Base-by-base conservation (phyloP, 2,113 vertebrate genomes). In the Muscicapa adusta region DNA sequence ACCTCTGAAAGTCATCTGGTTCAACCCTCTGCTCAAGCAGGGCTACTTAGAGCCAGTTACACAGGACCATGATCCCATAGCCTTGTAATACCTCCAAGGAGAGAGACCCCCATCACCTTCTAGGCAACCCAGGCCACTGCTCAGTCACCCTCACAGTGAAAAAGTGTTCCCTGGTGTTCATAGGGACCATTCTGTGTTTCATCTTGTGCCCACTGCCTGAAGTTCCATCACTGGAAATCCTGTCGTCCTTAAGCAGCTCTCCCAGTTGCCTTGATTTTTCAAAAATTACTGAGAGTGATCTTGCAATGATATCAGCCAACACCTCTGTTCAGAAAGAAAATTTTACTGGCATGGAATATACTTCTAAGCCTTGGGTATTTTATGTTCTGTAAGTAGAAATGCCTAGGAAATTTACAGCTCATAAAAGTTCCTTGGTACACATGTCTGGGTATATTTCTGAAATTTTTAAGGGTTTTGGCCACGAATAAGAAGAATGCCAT, bases 121-220 rank as follows among this genome's bases (percentile, higher is more conserved):
- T 36, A 16, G 45, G 36, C 19, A 83, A n/a, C 5, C 8, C 22
- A 1, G 66, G 16, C 34, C 22, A 29, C 14, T 38, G 17, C 13
- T 51, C 0, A 0, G 22, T 58, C 43, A 51, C 3, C 17, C 4
- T 63, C 40, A 33, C 14, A 26, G 12, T 43, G n/a, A 34, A 61
- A 42, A 68, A 31, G 1, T 36, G 17, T 48, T 88, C 23, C 10
- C 7, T 36, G 25, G 20, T 68, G 54, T 81, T 88, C 40, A 31
- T 6, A 60, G 42, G 54, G 54, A 34, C 5, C 14, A 28, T 63
- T 10, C 25, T 45, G 33, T 60, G 25, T 60, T 81, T 60, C 28
- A 24, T 6, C 63, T 63, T 63, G 14, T 61, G 19, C n/a, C 45
- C 26, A 20, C 31, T 42, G 42, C 17, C 19, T 77, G 3, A 56